These are phyloP conservation scores for Drosophila algonquin DNA, from an alignment of 2,888 invertebrate species.

Conservation along the genomic window DNA sequence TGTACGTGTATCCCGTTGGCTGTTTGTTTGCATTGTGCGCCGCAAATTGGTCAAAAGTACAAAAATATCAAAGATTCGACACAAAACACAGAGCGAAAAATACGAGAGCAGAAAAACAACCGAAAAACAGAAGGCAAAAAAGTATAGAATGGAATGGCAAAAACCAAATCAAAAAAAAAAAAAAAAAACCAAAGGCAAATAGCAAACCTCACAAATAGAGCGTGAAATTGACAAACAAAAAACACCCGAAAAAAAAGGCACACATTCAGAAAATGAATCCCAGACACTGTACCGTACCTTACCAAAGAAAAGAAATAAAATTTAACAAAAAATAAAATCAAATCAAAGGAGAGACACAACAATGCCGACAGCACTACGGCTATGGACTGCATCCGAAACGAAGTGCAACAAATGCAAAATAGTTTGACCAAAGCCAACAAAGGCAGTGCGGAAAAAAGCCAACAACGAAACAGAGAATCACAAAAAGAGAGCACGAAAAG, in stretches of 20 bases:
- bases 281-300: constrained; percentile 24
- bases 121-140: constrained; percentile 47
- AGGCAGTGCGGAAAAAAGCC: neutral
- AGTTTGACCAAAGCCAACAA: constrained; percentile 46
- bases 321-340: constrained; percentile 3
- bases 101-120: constrained; percentile 31
- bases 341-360: constrained; percentile 15
- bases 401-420: constrained; percentile 67
- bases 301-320: constrained; percentile 20
- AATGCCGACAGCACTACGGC: constrained; percentile 14
- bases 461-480: constrained; percentile 7
- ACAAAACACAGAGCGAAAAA: constrained; percentile 17
- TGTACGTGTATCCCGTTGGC: constrained; percentile 26
- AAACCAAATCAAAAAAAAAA: constrained; percentile 61
- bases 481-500: neutral
- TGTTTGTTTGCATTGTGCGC: constrained; percentile 74
- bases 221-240: constrained; percentile 71
- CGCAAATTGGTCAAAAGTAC: constrained; percentile 78
- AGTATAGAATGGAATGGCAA: constrained; percentile 51
- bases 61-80: constrained; percentile 73
- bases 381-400: constrained; percentile 11
- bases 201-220: constrained; percentile 76
- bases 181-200: constrained; percentile 73
- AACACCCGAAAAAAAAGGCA: constrained; percentile 28
- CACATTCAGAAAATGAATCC: constrained; percentile 9